phyloP scores from a whole-genome alignment of 2,113 vertebrate genomes.

The Columba livia region DNA sequence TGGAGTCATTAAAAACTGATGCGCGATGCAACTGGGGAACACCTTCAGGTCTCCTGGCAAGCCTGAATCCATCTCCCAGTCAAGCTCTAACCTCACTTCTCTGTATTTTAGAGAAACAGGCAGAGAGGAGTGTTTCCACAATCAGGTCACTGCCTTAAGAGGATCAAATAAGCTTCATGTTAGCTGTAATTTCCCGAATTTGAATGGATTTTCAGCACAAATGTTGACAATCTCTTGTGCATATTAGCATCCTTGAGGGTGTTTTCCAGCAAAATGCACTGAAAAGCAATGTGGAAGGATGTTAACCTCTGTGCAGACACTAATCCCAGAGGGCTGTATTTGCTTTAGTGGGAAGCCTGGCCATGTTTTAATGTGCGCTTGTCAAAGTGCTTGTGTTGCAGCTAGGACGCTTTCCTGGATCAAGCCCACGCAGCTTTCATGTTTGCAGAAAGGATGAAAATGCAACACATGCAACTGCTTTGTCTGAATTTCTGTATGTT shows the following conservation, averaged over 20 bases:
- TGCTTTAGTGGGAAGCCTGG: neutral
- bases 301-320: neutral
- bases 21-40: neutral
- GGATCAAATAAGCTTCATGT: constrained; percentile 28
- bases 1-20: neutral
- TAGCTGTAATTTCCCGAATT: constrained; percentile 41
- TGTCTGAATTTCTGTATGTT: neutral
- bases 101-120: neutral
- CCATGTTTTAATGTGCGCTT: neutral
- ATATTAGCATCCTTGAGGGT: neutral
- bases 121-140: neutral
- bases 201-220: constrained; percentile 35
- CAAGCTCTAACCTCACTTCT: neutral
- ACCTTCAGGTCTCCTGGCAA: constrained; percentile 1
- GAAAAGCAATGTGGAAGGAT: neutral
- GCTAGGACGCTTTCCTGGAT: neutral
- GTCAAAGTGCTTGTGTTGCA: neutral
- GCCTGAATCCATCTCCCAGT: neutral
- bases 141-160: constrained; percentile 46
- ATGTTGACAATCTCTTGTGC: neutral
- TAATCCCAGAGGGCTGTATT: neutral
- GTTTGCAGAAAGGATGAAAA: neutral
- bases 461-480: neutral
- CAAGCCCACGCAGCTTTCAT: neutral
- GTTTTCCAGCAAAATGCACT: neutral